Evolutionary conservation across 2,888 invertebrate species (phyloP).

Genomic region (Acleris holmiana): DNA sequence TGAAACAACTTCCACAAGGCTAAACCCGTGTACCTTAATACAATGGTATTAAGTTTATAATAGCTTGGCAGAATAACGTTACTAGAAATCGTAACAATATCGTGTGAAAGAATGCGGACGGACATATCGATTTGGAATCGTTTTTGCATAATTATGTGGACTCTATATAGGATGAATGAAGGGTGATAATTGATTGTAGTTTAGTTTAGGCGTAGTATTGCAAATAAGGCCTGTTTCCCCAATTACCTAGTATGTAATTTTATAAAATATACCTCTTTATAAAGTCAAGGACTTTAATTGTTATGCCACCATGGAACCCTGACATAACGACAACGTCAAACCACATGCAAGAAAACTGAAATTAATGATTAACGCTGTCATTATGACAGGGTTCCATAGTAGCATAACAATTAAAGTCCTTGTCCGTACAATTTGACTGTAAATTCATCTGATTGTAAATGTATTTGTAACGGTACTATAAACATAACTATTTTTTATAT

Average conservation of each 20-base stretch:
- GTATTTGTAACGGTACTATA: no score
- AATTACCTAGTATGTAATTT: not conserved
- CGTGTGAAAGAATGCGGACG: slow-evolving; percentile 30
- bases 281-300: no score
- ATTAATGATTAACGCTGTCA: no score
- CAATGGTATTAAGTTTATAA: not conserved
- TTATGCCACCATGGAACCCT: no score
- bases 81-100: slow-evolving; percentile 29
- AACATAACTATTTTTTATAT: no score
- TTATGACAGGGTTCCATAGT: no score
- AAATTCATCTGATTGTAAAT: no score
- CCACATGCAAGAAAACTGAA: no score
- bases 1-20: slow-evolving; percentile 10
- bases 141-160: not conserved
- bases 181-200: not conserved
- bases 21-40: not conserved
- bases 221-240: not conserved
- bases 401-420: no score
- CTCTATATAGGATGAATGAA: not conserved
- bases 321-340: no score
- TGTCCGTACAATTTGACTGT: no score
- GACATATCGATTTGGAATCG: not conserved
- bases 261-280: no score
- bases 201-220: not conserved
- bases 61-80: not conserved